Conservation (phyloP, 2,888 invertebrate species). For the Gordius sp. region DNA sequence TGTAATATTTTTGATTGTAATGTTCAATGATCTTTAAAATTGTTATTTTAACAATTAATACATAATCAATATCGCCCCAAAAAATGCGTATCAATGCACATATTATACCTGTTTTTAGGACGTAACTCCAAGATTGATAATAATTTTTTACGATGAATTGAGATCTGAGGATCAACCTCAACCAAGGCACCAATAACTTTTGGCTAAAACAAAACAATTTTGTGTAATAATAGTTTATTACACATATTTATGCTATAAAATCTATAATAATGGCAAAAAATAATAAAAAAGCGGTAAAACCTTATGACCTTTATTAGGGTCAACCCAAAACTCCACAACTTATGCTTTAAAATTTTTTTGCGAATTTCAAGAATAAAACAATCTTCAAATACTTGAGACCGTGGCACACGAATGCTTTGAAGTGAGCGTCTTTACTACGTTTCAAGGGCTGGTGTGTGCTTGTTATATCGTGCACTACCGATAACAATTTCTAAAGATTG, state of each 20-base stretch:
- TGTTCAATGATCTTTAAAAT: no score
- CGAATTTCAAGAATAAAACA: background rate
- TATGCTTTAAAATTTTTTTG: no score
- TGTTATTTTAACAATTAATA: no score
- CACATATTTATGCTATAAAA: constrained; percentile 17
- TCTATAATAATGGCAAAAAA: no score
- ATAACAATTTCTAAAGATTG: constrained; percentile 47
- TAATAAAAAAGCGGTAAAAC: no score
- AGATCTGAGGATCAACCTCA: constrained; percentile 67
- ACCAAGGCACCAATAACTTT: constrained; percentile 69
- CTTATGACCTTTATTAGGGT: no score
- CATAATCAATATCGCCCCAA: no score
- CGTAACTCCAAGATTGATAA: constrained; percentile 55
- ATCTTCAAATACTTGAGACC: constrained; percentile 49
- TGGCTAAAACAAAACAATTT: constrained; percentile 36
- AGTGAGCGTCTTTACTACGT: constrained; percentile 76
- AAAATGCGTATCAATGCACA: constrained; percentile 3
- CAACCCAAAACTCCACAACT: no score
- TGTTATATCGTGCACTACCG: constrained; percentile 67
- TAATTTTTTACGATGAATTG: constrained; percentile 31
- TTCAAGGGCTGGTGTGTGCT: constrained; percentile 69
- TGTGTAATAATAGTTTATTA: constrained; percentile 5
- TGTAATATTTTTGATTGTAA: no score
- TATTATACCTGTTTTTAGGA: constrained; percentile 65
- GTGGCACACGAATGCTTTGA: constrained; percentile 86